These are phyloP conservation scores for Sinopyrophorus schimmeli DNA, from an alignment of 2,888 invertebrate genomes.

Conservation along the genomic window DNA sequence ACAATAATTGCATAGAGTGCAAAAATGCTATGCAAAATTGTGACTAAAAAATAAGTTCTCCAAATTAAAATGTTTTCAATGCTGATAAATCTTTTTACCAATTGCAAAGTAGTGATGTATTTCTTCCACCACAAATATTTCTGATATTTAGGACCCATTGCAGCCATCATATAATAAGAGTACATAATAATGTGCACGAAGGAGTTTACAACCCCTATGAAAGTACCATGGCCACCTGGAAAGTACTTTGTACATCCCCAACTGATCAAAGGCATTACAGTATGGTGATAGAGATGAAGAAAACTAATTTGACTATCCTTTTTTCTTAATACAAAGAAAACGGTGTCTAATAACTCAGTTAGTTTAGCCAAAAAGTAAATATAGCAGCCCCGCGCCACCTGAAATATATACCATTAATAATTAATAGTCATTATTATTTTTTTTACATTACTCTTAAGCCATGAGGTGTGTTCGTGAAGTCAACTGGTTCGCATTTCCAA, in stretches of 20 bases:
- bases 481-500: conserved; percentile 91
- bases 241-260: conserved; percentile 92
- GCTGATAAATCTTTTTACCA: conserved; percentile 58
- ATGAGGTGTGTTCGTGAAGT: conserved; percentile 73
- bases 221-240: conserved; percentile 70
- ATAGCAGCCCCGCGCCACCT: conserved; percentile 75
- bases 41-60: conserved; percentile 60
- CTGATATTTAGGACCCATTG: conserved; percentile 72
- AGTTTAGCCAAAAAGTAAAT: conserved; percentile 88
- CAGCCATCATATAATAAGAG: conserved; percentile 75
- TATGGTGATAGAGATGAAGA: conserved; percentile 92
- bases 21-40: conserved; percentile 89
- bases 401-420: conserved; percentile 31
- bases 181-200: conserved; percentile 84
- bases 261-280: conserved; percentile 91
- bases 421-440: not conserved
- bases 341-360: conserved; percentile 86
- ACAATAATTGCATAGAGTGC: conserved; percentile 82
- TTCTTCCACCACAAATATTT: conserved; percentile 82
- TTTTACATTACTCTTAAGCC: conserved; percentile 71
- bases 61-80: not conserved
- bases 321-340: conserved; percentile 92
- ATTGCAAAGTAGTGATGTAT: conserved; percentile 78
- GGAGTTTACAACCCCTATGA: conserved; percentile 73
- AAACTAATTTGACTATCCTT: conserved; percentile 88